Evolutionary conservation across 2,888 invertebrate species (phyloP), one percentile per base, ranked within the genome.

Genomic region (Eilema sororculum): DNA sequence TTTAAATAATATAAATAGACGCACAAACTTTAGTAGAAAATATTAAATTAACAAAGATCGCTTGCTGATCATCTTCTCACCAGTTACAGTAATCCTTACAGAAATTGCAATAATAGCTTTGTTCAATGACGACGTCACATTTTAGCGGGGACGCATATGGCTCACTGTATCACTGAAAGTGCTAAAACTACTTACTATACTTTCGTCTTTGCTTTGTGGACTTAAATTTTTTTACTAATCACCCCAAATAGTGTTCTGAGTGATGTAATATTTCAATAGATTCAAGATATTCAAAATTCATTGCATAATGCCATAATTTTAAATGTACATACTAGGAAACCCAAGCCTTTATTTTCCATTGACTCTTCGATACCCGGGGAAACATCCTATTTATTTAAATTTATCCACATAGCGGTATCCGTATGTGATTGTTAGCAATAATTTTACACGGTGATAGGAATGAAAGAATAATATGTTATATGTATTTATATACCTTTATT

Each of bases 371-470:
- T 52, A n/a, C 52, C 46, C n/a, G n/a, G 52, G 20, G n/a, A 52
- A 52, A 52, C 52, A 52, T 52, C 2, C n/a, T 52, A 46, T n/a
- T n/a, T 52, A 52, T n/a, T n/a, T 52, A 52, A 52, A 52, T n/a
- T 9, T n/a, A n/a, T 52, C 52, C 52, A 52, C 52, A n/a, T 52
- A 52, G n/a, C 52, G 52, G 52, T 52, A 52, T 52, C n/a, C 52
- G 52, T 52, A 52, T 52, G 46, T 46, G 46, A 52, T n/a, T n/a
- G 16, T 20, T 52, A n/a, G 52, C 52, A 52, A 52, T 52, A 52
- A 52, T 52, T 52, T 46, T 52, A 52, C 52, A 52, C 52, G 52
- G 5, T 52, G 52, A n/a, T 52, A n/a, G 52, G 9, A 52, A 52
- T n/a, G 20, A 52, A 52, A n/a, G 20, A 9, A n/a, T 52, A 46